These are phyloP conservation scores for Microplitis manilae DNA, from an alignment of 2,888 invertebrate species.

Conservation along the genomic window DNA sequence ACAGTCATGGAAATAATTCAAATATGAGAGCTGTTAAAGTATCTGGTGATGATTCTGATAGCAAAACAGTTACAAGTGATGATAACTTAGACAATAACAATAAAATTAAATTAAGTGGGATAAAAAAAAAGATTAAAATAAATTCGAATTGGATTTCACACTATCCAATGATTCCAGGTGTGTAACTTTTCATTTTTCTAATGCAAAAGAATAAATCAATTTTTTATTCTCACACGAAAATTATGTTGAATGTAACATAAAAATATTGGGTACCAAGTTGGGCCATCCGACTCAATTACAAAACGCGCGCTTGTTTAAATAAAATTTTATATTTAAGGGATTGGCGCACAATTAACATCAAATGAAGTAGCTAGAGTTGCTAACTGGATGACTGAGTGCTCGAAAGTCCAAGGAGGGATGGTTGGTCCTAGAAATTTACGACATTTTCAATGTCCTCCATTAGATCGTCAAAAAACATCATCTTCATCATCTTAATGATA, in stretches of 20 bases:
- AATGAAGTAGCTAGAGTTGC: slow-evolving; percentile 64
- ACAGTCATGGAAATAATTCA: slow-evolving; percentile 38
- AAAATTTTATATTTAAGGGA: slow-evolving; percentile 55
- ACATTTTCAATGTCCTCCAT: slow-evolving; percentile 80
- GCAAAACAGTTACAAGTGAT: slow-evolving; percentile 18
- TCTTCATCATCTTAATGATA: slow-evolving; percentile 32
- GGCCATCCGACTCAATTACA: too few relatives aligned
- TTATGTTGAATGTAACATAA: too few relatives aligned
- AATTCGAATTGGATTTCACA: slow-evolving; percentile 49
- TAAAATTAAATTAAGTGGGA: slow-evolving; percentile 50
- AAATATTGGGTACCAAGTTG: too few relatives aligned
- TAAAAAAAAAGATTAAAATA: slow-evolving; percentile 47
- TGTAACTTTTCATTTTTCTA: slow-evolving; percentile 27
- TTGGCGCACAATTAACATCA: slow-evolving; percentile 62
- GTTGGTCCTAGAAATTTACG: slow-evolving; percentile 82
- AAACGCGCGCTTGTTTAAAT: too few relatives aligned
- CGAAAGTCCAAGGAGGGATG: slow-evolving; percentile 77
- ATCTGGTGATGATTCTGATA: slow-evolving; percentile 9
- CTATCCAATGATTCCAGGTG: slow-evolving; percentile 64
- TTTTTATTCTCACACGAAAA: background rate
- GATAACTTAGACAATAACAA: slow-evolving; percentile 28
- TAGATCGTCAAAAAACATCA: slow-evolving; percentile 71
- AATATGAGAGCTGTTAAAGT: slow-evolving; percentile 31
- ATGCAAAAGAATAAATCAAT: slow-evolving; percentile 3
- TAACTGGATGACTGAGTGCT: slow-evolving; percentile 69